Percentiles rank a stretch among this genome's conserved stretches.
These are phyloP conservation scores for Parapsyche elsis DNA, from an alignment of 1,140 invertebrate genomes.

Conservation along the genomic window DNA sequence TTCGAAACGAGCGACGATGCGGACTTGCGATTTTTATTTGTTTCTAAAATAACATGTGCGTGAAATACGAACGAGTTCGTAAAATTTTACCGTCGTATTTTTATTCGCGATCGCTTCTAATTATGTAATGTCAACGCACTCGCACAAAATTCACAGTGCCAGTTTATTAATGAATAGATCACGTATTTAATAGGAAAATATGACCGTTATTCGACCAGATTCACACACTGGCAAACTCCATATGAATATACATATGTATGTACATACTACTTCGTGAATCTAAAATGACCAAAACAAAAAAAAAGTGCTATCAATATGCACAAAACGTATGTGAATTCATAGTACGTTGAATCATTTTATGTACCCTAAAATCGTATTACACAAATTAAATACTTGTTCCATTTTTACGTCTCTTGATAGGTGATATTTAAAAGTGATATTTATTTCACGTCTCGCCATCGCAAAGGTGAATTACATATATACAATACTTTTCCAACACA, in stretches of 20 bases:
- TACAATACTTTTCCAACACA: not conserved
- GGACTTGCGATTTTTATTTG: conserved; percentile 20
- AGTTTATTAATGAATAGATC: conserved; percentile 2
- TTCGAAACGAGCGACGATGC: not conserved
- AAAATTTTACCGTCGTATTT: not conserved
- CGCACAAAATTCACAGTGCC: not conserved
- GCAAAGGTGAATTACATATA: conserved; percentile 7
- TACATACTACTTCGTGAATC: not conserved
- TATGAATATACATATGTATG: not conserved
- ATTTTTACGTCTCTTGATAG: not conserved
- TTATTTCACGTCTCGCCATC: not conserved
- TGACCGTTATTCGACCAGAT: not conserved
- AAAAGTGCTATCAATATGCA: not conserved
- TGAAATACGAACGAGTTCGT: too few species aligned
- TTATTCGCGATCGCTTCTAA: not conserved
- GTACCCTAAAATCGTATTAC: too few species aligned
- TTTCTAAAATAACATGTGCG: not conserved
- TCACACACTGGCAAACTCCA: not conserved
- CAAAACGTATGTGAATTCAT: not conserved
- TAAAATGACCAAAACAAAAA: too few species aligned
- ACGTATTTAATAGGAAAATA: conserved; percentile 22
- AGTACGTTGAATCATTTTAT: not conserved
- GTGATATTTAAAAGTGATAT: conserved; percentile 1
- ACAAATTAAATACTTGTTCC: too few species aligned
- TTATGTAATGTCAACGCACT: not conserved